Evolutionary conservation across 2,797 vertebrate species (phyloP), one percentile per base, ranked within the genome.

Genomic region (Ceyx erithaca): DNA sequence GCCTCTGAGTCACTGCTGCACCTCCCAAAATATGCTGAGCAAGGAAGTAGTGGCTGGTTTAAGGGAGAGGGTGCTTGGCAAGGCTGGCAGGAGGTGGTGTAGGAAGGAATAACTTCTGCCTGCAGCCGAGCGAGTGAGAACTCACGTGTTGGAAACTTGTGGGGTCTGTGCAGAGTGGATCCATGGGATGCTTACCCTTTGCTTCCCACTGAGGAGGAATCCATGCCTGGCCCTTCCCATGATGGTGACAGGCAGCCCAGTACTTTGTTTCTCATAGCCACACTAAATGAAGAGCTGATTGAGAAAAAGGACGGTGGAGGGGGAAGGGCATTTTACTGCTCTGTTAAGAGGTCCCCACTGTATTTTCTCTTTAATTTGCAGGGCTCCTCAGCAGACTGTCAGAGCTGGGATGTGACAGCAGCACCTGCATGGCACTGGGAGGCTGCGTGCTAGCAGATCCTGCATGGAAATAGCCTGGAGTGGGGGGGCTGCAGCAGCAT

Each of bases 21-120:
- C 30, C 26, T 14, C n/a, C 7, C 1, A 18, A 85, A 70, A 30
- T 52, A 35, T 9, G 12, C 59, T 58, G 58, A 30, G 48, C 5
- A 21, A 54, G 43, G 16, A 6, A 37, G 26, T 8, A 43, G 59
- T 16, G n/a, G 11, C 15, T 40, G 41, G 12, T n/a, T 33, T 37
- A 48, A 40, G 61, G 52, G 40, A 40, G 25, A 48, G 11, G 9
- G 18, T 0, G 1, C 35, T 73, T 1, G 0, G 51, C 0, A 1
- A 26, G 13, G 33, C 63, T 64, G 52, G 51, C 33, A 40, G 70
- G 55, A 52, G 55, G 9, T 43, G 46, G 37, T 45, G 46, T 23
- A 40, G 28, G 51, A 43, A 33, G n/a, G 40, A 73, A n/a, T 40
- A 72, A 8, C 35, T 73, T 77, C 33, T 37, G 26, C 26, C 58